Conservation (phyloP, 2,113 vertebrate genomes). For the Hemichromis elongatus region DNA sequence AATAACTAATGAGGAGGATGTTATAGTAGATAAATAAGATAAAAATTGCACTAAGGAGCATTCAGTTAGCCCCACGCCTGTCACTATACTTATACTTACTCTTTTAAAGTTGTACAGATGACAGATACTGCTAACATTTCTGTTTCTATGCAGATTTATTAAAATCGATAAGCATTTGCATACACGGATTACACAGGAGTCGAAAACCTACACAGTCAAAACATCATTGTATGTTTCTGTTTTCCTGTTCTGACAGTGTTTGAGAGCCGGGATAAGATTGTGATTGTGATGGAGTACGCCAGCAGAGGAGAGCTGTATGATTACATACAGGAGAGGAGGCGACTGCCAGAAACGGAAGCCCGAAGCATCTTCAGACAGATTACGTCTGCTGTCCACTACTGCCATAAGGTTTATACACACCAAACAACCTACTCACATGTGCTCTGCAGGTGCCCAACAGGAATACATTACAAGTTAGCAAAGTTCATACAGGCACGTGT, state of each 20-base stretch:
- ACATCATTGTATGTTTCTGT: not conserved
- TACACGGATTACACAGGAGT: not conserved
- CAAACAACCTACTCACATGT: not conserved
- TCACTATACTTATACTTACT: not conserved
- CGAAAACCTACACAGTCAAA: not conserved
- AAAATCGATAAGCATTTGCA: not conserved
- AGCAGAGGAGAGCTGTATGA: constrained; percentile 79
- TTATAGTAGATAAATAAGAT: not conserved
- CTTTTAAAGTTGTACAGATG: not conserved
- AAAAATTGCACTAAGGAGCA: too few relatives aligned
- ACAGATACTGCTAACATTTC: not conserved
- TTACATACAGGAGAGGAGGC: constrained; percentile 71
- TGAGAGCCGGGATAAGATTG: constrained; percentile 78
- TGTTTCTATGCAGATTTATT: not conserved
- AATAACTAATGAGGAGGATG: not conserved
- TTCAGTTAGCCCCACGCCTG: not conserved
- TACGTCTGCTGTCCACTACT: constrained; percentile 77
- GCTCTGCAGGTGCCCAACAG: not conserved
- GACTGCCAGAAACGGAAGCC: constrained; percentile 73
- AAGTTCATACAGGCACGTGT: constrained; percentile 3
- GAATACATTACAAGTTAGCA: not conserved
- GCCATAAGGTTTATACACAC: constrained; percentile 68
- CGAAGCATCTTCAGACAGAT: constrained; percentile 78
- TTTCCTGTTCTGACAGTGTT: constrained; percentile 67
- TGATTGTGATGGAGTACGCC: constrained; percentile 81